Base-by-base conservation (phyloP, 2,113 vertebrate genomes). In the Chlamydotis undulata region DNA sequence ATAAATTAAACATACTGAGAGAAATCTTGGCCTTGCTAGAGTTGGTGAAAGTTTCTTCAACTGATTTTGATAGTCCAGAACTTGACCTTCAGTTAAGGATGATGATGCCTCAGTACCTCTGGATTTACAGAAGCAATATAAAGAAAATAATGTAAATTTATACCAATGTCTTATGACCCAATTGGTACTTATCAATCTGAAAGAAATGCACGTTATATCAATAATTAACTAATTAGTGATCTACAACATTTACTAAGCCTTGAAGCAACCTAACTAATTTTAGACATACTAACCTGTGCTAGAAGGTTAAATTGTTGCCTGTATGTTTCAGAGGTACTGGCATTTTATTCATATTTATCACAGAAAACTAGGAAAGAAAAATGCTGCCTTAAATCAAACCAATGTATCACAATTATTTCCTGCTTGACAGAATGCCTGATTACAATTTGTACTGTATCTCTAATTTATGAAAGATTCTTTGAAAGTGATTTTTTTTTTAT, bases 391-490 rank as follows among this genome's bases (percentile, higher is more conserved):
- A 63, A 87, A 26, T 81, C 56, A 94, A 84, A 14, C 12, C 31
- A 56, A 45, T 84, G 49, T 74, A 89, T 64, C 33, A 59, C 83
- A 95, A 96, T 95, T 93, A 69, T 83, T 93, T 96, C 77, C 73
- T 89, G 70, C 70, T 21, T 95, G 87, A 90, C 63, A 94, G 87
- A 80, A 68, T 78, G 12, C 15, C 23, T 85, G 65, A 93, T 91
- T 94, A 60, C 17, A 90, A 64, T 83, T 89, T 93, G 41, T 43
- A 41, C 14, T 82, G 15, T 61, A 82, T 41, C 23, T 92, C 10
- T 78, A 84, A 81, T 47, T 93, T 74, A 56, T 70, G 75, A 83
- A 94, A 79, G 26, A n/a, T 63, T 41, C 47, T 92, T 85, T 41
- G 52, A 65, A 89, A 81, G 5, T 25, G 2, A 28, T 57, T 89